Evolutionary conservation across 2,888 invertebrate genomes (phyloP).

Genomic region (Cephus pygmeus): DNA sequence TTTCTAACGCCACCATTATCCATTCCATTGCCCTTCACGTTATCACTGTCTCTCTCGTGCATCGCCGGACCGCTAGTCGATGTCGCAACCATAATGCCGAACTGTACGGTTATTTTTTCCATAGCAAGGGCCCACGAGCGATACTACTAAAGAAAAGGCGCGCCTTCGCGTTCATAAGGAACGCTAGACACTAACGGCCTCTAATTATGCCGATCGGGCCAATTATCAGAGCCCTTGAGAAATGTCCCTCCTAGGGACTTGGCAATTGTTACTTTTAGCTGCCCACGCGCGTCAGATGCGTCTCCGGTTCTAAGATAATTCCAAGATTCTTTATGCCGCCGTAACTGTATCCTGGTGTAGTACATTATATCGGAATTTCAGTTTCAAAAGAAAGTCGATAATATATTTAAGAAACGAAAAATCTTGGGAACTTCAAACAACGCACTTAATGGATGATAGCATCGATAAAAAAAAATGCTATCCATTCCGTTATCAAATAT

Average conservation of each 20-base stretch:
- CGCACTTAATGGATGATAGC: neutral
- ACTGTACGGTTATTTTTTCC: constrained; percentile 7
- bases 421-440: neutral
- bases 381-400: neutral
- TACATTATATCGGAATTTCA: neutral
- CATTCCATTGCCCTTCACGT: neutral
- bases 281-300: neutral
- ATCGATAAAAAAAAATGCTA: neutral
- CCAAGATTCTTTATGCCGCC: neutral
- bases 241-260: neutral
- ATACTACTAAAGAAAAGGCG: neutral
- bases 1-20: neutral
- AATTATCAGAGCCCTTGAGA: neutral
- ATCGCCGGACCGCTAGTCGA: constrained; percentile 30
- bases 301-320: neutral
- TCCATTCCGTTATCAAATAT: neutral
- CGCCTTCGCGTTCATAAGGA: neutral
- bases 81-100: constrained; percentile 33
- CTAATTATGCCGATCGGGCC: neutral
- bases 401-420: neutral
- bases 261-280: neutral
- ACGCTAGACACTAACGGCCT: neutral
- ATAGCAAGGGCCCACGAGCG: neutral
- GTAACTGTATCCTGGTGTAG: neutral
- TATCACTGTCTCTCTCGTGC: neutral